These are phyloP conservation scores for Sweltsa coloradensis DNA, from an alignment of 1,140 invertebrate genomes.

Conservation along the genomic window DNA sequence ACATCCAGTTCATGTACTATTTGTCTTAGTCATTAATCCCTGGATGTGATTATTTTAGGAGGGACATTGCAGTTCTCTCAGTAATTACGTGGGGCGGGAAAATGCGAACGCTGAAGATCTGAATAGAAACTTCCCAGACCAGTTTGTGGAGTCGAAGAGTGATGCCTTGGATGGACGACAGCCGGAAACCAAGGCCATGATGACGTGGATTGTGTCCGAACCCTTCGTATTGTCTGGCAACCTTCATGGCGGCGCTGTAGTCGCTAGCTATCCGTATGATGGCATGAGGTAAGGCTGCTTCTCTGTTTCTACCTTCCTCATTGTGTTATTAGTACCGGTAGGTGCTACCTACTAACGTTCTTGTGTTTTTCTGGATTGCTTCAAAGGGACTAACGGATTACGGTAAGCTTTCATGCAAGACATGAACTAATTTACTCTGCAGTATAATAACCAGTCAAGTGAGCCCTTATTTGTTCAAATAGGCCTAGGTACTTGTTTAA, in stretches of 20 bases:
- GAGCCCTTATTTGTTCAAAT: too few species aligned
- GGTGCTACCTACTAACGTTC: too few species aligned
- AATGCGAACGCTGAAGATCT: slow-evolving; percentile 72
- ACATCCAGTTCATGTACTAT: too few species aligned
- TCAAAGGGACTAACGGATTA: too few species aligned
- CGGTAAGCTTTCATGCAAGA: too few species aligned
- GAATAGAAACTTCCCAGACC: slow-evolving; percentile 83
- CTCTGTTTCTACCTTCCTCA: too few species aligned
- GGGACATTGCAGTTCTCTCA: slow-evolving; percentile 59
- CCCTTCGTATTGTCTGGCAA: slow-evolving; percentile 87
- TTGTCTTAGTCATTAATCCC: background rate
- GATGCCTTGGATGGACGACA: slow-evolving; percentile 40
- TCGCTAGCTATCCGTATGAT: slow-evolving; percentile 83
- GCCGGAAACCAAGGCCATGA: slow-evolving; percentile 86
- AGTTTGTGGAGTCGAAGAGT: slow-evolving; percentile 39
- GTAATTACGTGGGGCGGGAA: slow-evolving; percentile 50
- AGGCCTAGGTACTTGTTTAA: too few species aligned
- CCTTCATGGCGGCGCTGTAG: slow-evolving; percentile 82
- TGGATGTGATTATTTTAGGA: slow-evolving; percentile 39
- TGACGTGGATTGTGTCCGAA: slow-evolving; percentile 72
- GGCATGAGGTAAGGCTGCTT: slow-evolving; percentile 61
- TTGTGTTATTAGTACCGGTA: too few species aligned
- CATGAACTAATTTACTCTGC: too few species aligned
- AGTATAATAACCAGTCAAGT: too few species aligned
- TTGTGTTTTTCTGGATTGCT: too few species aligned